Percentiles rank a stretch among this genome's conserved stretches.
phyloP scores from a whole-genome alignment of 1,140 invertebrate species.

The Drosophila leontia region DNA sequence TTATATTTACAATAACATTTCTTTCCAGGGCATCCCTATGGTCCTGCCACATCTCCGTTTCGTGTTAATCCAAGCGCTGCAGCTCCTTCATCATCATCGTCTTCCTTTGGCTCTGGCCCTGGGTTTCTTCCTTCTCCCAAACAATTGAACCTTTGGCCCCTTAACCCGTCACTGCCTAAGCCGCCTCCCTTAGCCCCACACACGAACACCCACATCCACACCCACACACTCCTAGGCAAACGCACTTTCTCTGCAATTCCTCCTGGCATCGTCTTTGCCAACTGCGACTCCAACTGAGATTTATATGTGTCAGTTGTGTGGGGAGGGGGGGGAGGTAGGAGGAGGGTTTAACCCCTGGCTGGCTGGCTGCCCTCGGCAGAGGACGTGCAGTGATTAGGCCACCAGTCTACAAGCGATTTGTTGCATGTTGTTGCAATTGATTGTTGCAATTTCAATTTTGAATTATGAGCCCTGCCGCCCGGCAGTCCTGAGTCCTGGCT shows the following conservation, averaged over 20 bases:
- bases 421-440: slow-evolving; percentile 84
- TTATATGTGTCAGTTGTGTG: slow-evolving; percentile 46
- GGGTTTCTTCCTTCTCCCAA: slow-evolving; percentile 14
- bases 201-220: neutral
- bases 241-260: slow-evolving; percentile 27
- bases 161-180: slow-evolving; percentile 9
- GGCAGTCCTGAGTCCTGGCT: slow-evolving; percentile 13
- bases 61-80: slow-evolving; percentile 12
- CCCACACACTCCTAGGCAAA: neutral
- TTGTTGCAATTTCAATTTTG: slow-evolving; percentile 85
- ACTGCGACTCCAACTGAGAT: slow-evolving; percentile 54
- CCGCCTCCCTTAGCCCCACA: slow-evolving; percentile 1
- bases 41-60: neutral
- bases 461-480: slow-evolving; percentile 76
- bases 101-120: neutral
- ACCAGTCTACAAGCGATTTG: slow-evolving; percentile 73
- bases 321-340: neutral
- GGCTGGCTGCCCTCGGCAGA: neutral
- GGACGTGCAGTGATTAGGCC: slow-evolving; percentile 77
- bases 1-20: neutral
- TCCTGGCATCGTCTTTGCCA: slow-evolving; percentile 44
- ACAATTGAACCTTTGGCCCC: slow-evolving; percentile 45
- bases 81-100: slow-evolving; percentile 28
- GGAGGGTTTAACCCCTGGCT: neutral
- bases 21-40: neutral